A percentile compares a stretch with the other conserved stretches of the same genome.
Evolutionary conservation across 2,797 vertebrate species (phyloP).

Genomic region (Notoglanidium macrostoma): DNA sequence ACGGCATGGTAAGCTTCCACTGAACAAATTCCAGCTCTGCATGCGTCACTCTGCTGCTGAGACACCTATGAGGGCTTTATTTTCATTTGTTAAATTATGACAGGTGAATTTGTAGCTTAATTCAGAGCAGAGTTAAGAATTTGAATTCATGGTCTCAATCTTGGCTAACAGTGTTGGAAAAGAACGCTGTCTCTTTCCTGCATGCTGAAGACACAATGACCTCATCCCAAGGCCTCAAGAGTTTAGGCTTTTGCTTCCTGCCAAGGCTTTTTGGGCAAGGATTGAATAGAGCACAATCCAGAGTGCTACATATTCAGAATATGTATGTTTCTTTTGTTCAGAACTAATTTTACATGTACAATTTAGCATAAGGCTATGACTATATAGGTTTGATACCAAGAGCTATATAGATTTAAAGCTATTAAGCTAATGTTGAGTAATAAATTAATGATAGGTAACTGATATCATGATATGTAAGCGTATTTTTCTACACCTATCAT

Average conservation of each 20-base stretch:
- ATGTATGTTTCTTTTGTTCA: neutral
- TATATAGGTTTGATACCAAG: too few species aligned
- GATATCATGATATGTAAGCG: neutral
- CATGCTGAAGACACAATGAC: neutral
- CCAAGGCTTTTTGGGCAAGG: neutral
- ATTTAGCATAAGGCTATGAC: too few species aligned
- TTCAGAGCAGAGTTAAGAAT: neutral
- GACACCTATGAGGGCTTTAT: neutral
- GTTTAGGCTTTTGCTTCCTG: neutral
- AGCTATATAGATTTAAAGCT: neutral
- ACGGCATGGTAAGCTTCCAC: constrained; percentile 78
- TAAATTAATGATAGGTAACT: neutral
- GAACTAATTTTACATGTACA: neutral
- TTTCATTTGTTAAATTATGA: constrained; percentile 6
- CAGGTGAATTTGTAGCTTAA: neutral
- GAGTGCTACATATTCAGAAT: neutral
- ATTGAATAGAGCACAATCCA: neutral
- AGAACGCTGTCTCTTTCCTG: neutral
- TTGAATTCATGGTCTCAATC: neutral
- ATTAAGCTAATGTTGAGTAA: neutral
- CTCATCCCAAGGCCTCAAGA: neutral
- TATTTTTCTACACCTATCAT: neutral
- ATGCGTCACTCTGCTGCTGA: neutral
- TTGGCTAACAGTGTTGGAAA: neutral
- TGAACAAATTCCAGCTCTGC: neutral